phyloP scores from a whole-genome alignment of 2,113 vertebrate species.

The Ciconia stormi region DNA sequence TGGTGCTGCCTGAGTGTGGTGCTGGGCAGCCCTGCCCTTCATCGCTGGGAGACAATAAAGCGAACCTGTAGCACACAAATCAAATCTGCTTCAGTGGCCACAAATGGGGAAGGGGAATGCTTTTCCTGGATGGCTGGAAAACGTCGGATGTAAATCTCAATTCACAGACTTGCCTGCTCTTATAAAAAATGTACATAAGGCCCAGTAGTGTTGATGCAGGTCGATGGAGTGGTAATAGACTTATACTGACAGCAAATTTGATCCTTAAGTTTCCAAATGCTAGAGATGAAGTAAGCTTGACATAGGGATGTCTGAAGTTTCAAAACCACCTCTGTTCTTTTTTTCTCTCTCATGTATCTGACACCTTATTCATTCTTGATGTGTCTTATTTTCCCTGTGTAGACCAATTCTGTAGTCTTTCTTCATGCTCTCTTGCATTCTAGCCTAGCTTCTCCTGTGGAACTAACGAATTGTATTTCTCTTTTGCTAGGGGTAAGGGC shows the following conservation, averaged over 20 bases:
- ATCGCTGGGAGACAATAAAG: not conserved
- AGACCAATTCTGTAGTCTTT: not conserved
- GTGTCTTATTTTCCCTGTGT: not conserved
- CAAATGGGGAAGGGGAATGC: accelerated
- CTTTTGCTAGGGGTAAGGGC: slow-evolving; percentile 23
- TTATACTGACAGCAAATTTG: not conserved
- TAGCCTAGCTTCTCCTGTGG: not conserved
- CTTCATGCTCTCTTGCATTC: not conserved
- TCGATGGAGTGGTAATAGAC: not conserved
- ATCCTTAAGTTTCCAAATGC: not conserved
- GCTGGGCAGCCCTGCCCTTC: not conserved
- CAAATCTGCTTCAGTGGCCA: not conserved
- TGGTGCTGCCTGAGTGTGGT: not conserved
- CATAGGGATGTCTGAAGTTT: not conserved
- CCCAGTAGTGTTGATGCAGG: not conserved
- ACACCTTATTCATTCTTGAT: not conserved
- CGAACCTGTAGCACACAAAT: not conserved
- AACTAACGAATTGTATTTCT: slow-evolving; percentile 60
- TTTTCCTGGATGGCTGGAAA: not conserved
- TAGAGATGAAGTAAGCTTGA: not conserved
- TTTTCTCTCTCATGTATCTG: not conserved
- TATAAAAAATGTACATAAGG: not conserved
- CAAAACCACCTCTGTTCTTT: not conserved
- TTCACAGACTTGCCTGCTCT: not conserved
- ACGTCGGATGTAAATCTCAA: accelerated